Percentiles rank a stretch among this genome's conserved stretches.
These are phyloP conservation scores for Globicephala melas DNA, from an alignment of 2,113 vertebrate genomes.

Conservation along the genomic window DNA sequence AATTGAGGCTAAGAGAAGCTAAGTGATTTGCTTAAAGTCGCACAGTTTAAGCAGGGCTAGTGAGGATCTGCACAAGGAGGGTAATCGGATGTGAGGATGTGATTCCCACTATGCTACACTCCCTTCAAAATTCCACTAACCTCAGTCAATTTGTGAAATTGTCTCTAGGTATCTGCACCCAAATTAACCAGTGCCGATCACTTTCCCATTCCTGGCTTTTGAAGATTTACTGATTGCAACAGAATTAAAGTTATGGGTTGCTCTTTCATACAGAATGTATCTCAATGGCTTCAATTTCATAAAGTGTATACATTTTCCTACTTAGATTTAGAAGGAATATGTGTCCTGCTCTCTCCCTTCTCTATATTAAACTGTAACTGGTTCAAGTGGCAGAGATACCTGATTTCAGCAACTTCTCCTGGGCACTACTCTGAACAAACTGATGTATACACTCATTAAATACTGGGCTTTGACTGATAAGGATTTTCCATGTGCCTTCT, in stretches of 20 bases:
- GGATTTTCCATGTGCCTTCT: background rate
- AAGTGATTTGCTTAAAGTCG: background rate
- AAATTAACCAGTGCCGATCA: background rate
- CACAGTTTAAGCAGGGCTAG: background rate
- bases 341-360: background rate
- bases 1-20: background rate
- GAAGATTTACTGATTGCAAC: background rate
- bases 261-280: background rate
- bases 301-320: background rate
- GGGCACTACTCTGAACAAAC: background rate
- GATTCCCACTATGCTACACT: background rate
- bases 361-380: background rate
- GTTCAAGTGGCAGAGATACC: background rate
- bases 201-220: background rate
- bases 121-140: background rate
- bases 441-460: background rate
- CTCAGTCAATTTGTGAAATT: background rate
- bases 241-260: background rate
- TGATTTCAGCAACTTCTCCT: background rate
- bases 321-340: background rate
- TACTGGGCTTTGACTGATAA: slow-evolving; percentile 13
- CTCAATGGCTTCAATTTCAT: background rate
- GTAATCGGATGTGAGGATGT: background rate
- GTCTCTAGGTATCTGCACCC: background rate
- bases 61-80: background rate